These are phyloP conservation scores for Lucilia sericata DNA, from an alignment of 1,140 invertebrate species.

Conservation along the genomic window DNA sequence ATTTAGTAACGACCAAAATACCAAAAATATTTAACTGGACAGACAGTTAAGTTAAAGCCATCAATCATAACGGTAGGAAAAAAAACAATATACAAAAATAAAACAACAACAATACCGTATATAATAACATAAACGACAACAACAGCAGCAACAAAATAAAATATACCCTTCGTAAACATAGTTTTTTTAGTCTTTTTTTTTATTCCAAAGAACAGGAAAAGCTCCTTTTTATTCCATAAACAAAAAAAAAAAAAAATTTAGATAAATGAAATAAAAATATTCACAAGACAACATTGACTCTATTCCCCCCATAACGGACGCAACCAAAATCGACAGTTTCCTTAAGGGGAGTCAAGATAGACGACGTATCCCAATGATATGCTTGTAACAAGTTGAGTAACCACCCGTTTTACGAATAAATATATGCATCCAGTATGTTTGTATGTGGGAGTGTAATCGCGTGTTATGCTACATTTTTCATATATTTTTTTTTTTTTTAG, in stretches of 20 bases:
- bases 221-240: neutral
- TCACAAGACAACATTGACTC: neutral
- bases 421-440: neutral
- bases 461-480: conserved; percentile 38
- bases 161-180: conserved; percentile 7
- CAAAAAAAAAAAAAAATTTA: neutral
- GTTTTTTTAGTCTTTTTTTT: conserved; percentile 12
- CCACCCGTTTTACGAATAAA: neutral
- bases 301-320: neutral
- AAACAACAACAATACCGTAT: neutral
- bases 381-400: neutral
- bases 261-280: neutral
- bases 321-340: neutral
- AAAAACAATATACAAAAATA: neutral
- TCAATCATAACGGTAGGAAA: conserved; percentile 32
- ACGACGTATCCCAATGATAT: neutral
- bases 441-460: conserved; percentile 27
- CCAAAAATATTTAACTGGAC: conserved; percentile 28
- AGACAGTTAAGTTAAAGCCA: conserved; percentile 34
- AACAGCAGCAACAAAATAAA: neutral
- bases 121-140: conserved; percentile 9
- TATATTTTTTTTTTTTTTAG: conserved; percentile 15
- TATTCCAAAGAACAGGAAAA: neutral
- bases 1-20: conserved; percentile 19
- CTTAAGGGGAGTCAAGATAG: neutral